Evolutionary conservation across 2,888 invertebrate genomes (phyloP).

Genomic region (Cephus pygmeus): DNA sequence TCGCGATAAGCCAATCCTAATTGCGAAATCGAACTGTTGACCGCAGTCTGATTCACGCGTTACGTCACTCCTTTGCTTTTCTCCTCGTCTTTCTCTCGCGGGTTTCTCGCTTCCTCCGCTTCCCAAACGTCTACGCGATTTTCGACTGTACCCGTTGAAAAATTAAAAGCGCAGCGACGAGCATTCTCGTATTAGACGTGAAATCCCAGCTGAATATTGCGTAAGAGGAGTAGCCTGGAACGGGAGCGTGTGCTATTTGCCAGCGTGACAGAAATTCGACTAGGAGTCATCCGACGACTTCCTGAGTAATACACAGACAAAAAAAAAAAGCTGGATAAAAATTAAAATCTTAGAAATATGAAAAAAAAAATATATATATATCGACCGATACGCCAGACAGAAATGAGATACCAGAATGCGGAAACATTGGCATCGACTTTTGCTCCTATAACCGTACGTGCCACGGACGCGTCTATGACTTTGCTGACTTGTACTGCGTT

Average conservation of each 20-base stretch:
- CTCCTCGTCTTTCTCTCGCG: neutral
- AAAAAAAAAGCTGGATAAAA: neutral
- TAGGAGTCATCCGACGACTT: neutral
- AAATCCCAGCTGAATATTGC: neutral
- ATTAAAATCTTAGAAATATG: neutral
- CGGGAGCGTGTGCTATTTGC: neutral
- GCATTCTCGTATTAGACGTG: neutral
- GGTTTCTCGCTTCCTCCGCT: neutral
- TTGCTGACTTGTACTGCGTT: constrained; percentile 8
- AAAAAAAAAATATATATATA: neutral
- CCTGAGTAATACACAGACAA: neutral
- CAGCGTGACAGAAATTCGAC: neutral
- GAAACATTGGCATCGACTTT: constrained; percentile 43
- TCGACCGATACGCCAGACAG: constrained; percentile 13
- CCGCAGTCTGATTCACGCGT: constrained; percentile 5
- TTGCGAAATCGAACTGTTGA: neutral
- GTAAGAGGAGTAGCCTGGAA: neutral
- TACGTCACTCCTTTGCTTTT: neutral
- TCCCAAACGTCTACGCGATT: neutral
- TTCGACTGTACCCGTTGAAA: neutral
- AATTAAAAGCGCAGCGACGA: neutral
- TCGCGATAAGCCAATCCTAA: neutral
- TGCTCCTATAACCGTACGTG: constrained; percentile 32
- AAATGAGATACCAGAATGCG: constrained; percentile 51
- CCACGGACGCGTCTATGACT: constrained; percentile 28